Base-by-base conservation (phyloP, 2,113 vertebrate species). In the Lanius collurio region DNA sequence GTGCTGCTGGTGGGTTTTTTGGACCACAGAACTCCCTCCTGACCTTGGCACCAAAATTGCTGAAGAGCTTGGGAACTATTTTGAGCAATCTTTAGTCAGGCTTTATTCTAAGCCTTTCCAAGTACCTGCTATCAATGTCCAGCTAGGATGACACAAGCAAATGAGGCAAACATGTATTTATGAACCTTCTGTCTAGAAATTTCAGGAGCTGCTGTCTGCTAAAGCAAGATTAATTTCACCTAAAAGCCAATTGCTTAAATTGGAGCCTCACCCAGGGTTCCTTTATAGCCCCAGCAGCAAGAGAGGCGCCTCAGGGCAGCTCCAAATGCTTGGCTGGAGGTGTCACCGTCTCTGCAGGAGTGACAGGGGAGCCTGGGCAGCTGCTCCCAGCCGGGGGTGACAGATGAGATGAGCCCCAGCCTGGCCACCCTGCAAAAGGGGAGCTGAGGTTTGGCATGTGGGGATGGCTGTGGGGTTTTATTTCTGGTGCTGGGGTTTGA, bases 281-380 rank as follows among this genome's bases (percentile, higher is more conserved):
- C 37, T 79, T 88, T 92, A 24, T 4, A 94, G 70, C 70, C 9
- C 1, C 28, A 13, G 78, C 47, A 85, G 91, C 56, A 52, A 0
- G 21, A 88, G 93, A 92, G 94, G 95, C 83, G 70, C 94, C 93
- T 63, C 5, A 2, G 79, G 86, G 64, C 75, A 24, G 90, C 70
- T 85, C n/a, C 3, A 56, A 1, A 95, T 95, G 91, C 89, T 41
- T 65, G 64, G 33, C 83, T 35, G 70, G 83, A 93, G 79, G 75
- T 93, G 91, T 94, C 96, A 91, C 22, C n/a, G 26, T 37, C 24
- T 42, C 30, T 39, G 24, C 60, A n/a, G 62, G 95, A 94, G 71
- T 86, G 91, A 95, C 96, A 95, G 79, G 28, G 14, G 3, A n/a
- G 94, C 69, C 95, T 87, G 95, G 78, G 4, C 68, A 33, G 70